These are phyloP conservation scores for Callosobruchus maculatus DNA, from an alignment of 2,888 invertebrate species.

Conservation along the genomic window DNA sequence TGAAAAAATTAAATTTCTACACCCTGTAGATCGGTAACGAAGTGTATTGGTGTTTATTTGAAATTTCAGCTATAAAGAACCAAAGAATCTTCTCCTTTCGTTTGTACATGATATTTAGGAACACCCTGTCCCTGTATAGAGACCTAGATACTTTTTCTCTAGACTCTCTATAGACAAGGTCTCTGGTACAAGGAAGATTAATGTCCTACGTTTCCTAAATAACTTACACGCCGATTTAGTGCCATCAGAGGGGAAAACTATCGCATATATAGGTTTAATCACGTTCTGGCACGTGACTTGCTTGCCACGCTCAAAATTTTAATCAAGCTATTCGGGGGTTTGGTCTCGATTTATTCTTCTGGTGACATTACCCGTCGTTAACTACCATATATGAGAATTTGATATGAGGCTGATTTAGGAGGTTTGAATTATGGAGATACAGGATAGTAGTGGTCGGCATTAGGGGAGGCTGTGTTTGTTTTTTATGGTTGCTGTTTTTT, in stretches of 20 bases:
- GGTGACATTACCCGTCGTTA: neutral
- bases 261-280: slow-evolving; percentile 2
- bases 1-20: too few species aligned
- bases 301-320: neutral
- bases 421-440: neutral
- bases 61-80: too few species aligned
- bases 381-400: neutral
- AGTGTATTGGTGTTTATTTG: too few species aligned
- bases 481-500: too few species aligned
- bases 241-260: slow-evolving; percentile 7
- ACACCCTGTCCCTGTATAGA: too few species aligned
- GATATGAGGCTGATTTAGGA: neutral
- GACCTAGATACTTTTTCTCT: too few species aligned
- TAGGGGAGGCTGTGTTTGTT: too few species aligned
- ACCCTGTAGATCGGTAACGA: too few species aligned
- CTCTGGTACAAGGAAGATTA: neutral
- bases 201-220: neutral
- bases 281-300: slow-evolving; percentile 6
- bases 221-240: slow-evolving; percentile 5
- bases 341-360: neutral
- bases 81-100: too few species aligned
- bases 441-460: too few species aligned
- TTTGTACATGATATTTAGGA: too few species aligned
- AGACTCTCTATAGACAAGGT: neutral
- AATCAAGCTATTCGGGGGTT: neutral